Evolutionary conservation across 2,797 vertebrate species (phyloP), one percentile per base, ranked within the genome.

Genomic region (Crocidura indochinensis): DNA sequence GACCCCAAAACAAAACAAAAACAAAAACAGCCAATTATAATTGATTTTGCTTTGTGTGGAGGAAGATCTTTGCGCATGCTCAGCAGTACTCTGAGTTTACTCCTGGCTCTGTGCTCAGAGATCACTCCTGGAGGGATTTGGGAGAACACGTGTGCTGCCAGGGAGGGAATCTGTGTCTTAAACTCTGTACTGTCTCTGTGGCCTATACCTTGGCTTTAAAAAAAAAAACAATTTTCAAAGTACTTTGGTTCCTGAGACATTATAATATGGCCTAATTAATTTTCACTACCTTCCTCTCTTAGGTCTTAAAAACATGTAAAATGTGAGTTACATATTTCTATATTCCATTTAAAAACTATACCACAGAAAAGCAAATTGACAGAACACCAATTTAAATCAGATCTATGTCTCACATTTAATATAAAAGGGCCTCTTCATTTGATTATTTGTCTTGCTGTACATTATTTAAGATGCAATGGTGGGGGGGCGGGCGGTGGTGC

Each of bases 271-370:
- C 56, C 26, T 74, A 49, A 44, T 22, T 5, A 20, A 93, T 95
- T 82, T 88, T 9, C 68, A 82, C 72, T 94, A 90, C 31, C 92
- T 83, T 92, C 77, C 64, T 60, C 29, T 8, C 3, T 87, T 27
- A 87, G 53, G 62, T 90, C 78, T 0, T 78, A 79, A 29, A 19
- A 71, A 51, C 60, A 67, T 93, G 20, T 87, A 77, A 47, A 94
- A 56, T 64, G 69, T 87, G 89, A 96, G 76, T 49, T 69, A 96
- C 76, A 94, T 0, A 94, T 74, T 79, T 91, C 87, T 72, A 64
- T 38, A 84, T 2, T 27, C 92, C 2, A 89, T 65, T 86, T 76
- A 64, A 38, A 15, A 95, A 74, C 44, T 64, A 85, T 11, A 85
- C 65, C 6, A 26, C 15, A 46, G 20, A 76, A 90, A 15, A 62